phyloP scores from a whole-genome alignment of 1,140 invertebrate species.

The Apocrypta bakeri region DNA sequence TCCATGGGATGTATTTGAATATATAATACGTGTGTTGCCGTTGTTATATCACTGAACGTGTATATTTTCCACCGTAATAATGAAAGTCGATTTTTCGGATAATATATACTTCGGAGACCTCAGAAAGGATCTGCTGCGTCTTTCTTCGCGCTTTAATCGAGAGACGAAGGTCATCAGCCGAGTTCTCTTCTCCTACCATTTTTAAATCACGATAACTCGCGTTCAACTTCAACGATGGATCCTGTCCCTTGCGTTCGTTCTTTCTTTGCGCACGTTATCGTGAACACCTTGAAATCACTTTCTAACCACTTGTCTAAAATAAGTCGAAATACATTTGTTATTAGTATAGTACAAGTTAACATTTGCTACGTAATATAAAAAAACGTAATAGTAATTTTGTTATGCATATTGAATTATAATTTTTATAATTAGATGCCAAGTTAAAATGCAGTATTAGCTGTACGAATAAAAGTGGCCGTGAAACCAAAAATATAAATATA shows the following conservation, averaged over 20 bases:
- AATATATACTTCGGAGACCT: conserved; percentile 29
- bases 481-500: too few species aligned
- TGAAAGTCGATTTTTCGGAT: conserved; percentile 52
- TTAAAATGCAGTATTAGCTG: too few species aligned
- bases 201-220: conserved; percentile 49
- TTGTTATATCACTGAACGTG: conserved; percentile 29
- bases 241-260: conserved; percentile 52
- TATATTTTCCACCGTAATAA: conserved; percentile 53
- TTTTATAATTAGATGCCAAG: too few species aligned
- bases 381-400: too few species aligned
- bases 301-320: conserved; percentile 69
- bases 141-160: conserved; percentile 62
- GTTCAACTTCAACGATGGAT: conserved; percentile 52
- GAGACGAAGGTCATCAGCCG: conserved; percentile 59
- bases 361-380: too few species aligned
- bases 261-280: conserved; percentile 60
- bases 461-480: too few species aligned
- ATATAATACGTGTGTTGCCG: conserved; percentile 33
- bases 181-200: conserved; percentile 47
- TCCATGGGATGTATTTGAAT: conserved; percentile 71
- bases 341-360: not conserved
- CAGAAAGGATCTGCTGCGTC: conserved; percentile 51
- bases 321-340: conserved; percentile 29
- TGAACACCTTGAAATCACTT: conserved; percentile 69
- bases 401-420: too few species aligned